Base-by-base conservation (phyloP, 1,140 invertebrate species). In the Liolophura sinensis region DNA sequence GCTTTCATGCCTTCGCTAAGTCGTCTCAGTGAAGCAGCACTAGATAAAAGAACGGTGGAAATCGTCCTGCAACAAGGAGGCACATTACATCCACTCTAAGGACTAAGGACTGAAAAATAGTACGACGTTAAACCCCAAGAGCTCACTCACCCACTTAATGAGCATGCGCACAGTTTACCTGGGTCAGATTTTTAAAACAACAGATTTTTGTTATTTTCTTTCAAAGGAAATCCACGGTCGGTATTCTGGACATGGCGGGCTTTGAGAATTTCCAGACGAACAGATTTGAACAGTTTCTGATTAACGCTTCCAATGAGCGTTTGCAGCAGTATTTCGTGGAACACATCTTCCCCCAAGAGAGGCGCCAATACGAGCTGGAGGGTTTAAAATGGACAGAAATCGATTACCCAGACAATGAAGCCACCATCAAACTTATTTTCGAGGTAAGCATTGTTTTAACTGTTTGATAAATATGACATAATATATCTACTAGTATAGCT, bases 271-370 rank as follows among this genome's bases (percentile, higher is more conserved):
- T 93, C 74, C 82, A 87, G 0, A 87, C 82, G n/a, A 93, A 94
- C 79, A 92, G 91, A 0, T 92, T 93, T 78, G 92, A 93, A 79
- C 92, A 94, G 74, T 74, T 78, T 25, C 64, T 76, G 5, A 74
- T 78, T 48, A 78, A 78, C 51, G 65, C 70, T 5, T 73, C 74
- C 3, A 78, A 78, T 46, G 76, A 78, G 48, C 69, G 68, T 25
- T 91, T 93, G 66, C 91, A 93, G 75, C 92, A 91, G 74, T 93
- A 91, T 76, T 93, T 93, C 80, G 76, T 93, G 80, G 91, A 93
- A 73, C 91, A 92, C 74, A 91, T 94, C 46, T 94, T 94, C 76
- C 91, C 91, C 0, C 92, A 91, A 90, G 92, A 93, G 74, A 72
- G 89, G 60, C 78, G 89, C 80, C 91, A 93, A 73, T 93, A 92